These are phyloP conservation scores for Noctua fimbriata DNA, from an alignment of 2,888 invertebrate genomes.

Conservation along the genomic window DNA sequence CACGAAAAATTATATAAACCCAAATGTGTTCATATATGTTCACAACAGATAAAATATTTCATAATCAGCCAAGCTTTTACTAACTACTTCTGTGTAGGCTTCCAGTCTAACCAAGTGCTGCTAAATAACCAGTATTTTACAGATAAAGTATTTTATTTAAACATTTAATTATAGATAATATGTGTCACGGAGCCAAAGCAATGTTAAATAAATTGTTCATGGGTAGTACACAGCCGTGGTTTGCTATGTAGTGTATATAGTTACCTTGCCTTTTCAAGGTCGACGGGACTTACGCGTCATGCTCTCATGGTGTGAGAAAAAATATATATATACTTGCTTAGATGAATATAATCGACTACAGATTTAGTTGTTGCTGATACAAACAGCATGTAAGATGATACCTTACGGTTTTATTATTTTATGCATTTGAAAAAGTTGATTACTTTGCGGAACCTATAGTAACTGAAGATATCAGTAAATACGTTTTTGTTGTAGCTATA, in stretches of 20 bases:
- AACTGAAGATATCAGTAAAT: too few relatives aligned
- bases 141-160: conserved; percentile 1
- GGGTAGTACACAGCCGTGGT: conserved; percentile 35
- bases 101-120: neutral
- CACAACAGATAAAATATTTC: neutral
- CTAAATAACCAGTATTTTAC: neutral
- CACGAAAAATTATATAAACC: neutral
- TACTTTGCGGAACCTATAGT: neutral
- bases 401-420: neutral
- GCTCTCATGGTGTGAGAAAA: conserved; percentile 20
- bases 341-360: neutral
- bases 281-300: conserved; percentile 20
- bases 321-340: neutral
- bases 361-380: neutral
- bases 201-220: conserved; percentile 39
- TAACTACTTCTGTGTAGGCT: neutral
- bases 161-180: conserved; percentile 16
- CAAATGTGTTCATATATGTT: neutral
- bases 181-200: conserved; percentile 25
- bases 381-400: neutral
- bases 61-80: too few relatives aligned
- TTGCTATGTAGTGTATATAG: conserved; percentile 29
- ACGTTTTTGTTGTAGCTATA: too few relatives aligned
- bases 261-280: conserved; percentile 50
- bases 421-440: neutral